Conservation (phyloP, 2,113 vertebrate genomes). For the Colaptes auratus region DNA sequence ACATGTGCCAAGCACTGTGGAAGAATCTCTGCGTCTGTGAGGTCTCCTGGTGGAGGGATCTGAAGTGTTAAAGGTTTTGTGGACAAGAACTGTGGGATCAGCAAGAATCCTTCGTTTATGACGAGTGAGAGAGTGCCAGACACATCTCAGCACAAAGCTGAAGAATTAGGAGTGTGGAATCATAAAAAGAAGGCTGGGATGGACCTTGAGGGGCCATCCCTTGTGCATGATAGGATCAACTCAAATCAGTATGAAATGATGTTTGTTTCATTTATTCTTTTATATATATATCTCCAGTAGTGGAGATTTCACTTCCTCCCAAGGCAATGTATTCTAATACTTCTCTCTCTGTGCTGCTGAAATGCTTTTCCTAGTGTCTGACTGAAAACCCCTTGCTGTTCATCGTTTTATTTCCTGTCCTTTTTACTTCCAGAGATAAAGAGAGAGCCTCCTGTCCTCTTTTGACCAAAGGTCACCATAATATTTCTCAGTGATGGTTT, state of each 20-base stretch:
- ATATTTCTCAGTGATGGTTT: background rate
- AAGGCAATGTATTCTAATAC: background rate
- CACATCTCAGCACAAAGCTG: background rate
- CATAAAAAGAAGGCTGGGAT: background rate
- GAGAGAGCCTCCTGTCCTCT: background rate
- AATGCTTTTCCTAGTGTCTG: background rate
- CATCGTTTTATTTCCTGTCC: background rate
- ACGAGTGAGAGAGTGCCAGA: background rate
- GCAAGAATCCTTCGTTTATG: constrained; percentile 22
- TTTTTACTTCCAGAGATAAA: background rate
- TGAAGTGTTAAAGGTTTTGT: background rate
- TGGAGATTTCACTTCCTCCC: constrained; percentile 6
- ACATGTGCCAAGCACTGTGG: background rate
- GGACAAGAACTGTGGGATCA: background rate
- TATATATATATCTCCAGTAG: background rate
- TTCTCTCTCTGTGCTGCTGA: background rate
- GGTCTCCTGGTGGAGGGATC: background rate
- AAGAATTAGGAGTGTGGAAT: background rate
- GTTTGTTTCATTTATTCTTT: constrained; percentile 12
- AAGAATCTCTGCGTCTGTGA: background rate
- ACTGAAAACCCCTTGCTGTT: background rate
- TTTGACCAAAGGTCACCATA: background rate
- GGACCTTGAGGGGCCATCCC: background rate
- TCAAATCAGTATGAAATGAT: background rate
- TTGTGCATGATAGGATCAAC: background rate